phyloP scores from a whole-genome alignment of 2,888 invertebrate species.

The Drosophila paracracens region DNA sequence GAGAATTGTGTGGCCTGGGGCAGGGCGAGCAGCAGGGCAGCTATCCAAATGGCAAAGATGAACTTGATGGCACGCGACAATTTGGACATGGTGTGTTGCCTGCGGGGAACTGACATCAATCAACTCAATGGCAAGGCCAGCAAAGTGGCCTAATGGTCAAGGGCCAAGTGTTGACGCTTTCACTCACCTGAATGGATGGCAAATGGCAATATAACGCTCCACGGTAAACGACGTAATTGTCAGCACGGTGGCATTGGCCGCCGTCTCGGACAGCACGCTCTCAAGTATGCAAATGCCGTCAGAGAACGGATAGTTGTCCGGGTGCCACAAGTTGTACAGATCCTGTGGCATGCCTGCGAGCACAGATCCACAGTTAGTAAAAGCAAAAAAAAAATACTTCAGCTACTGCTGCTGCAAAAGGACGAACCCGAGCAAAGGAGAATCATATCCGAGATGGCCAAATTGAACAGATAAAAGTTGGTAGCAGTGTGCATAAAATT shows the following conservation, averaged over 20 bases:
- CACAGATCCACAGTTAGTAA: not conserved
- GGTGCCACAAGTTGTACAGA: slow-evolving; percentile 90
- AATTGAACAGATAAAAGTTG: slow-evolving; percentile 93
- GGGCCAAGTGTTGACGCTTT: not conserved
- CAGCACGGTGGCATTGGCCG: slow-evolving; percentile 93
- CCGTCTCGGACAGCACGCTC: slow-evolving; percentile 93
- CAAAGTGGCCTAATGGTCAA: not conserved
- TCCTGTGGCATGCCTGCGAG: slow-evolving; percentile 91
- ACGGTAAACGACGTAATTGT: slow-evolving; percentile 95
- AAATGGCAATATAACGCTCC: slow-evolving; percentile 94
- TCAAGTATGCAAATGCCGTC: slow-evolving; percentile 91
- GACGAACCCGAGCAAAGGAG: slow-evolving; percentile 89
- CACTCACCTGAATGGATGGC: slow-evolving; percentile 89
- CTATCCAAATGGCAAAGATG: slow-evolving; percentile 92
- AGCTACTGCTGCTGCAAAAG: not conserved
- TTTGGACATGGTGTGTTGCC: slow-evolving; percentile 93
- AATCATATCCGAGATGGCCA: slow-evolving; percentile 93
- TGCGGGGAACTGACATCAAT: slow-evolving; percentile 55
- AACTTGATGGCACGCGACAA: slow-evolving; percentile 93
- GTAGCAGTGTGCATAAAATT: slow-evolving; percentile 93
- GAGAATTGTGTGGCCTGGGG: slow-evolving; percentile 88
- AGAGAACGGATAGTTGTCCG: slow-evolving; percentile 90
- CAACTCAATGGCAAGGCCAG: slow-evolving; percentile 30
- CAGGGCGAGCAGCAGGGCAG: slow-evolving; percentile 90
- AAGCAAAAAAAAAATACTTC: not conserved